Evolutionary conservation across 2,797 vertebrate species (phyloP).

Genomic region (Crypturellus tataupa): DNA sequence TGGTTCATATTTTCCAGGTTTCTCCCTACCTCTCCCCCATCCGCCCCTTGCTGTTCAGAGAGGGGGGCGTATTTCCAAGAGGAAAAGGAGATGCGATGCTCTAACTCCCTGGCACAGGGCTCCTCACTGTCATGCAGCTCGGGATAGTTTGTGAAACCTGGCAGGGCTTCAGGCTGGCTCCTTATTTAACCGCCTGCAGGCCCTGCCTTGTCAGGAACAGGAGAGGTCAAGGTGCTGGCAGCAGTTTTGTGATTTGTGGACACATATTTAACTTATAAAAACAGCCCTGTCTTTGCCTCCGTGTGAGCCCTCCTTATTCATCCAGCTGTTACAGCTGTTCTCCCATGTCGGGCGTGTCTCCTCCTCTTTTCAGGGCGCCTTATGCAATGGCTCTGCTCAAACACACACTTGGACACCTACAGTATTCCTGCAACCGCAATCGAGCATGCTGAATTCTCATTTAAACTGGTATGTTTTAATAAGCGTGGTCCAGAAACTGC

Average conservation of each 20-base stretch:
- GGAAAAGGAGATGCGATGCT: not conserved
- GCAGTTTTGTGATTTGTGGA: slow-evolving; percentile 39
- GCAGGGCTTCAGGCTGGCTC: slow-evolving; percentile 9
- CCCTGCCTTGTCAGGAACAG: slow-evolving; percentile 52
- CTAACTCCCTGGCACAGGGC: not conserved
- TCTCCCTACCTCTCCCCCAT: not conserved
- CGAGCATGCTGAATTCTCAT: not conserved
- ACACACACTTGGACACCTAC: rapidly evolving
- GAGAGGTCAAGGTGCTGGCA: slow-evolving; percentile 57
- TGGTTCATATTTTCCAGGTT: not conserved
- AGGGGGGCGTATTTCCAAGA: not conserved
- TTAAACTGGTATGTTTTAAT: not conserved
- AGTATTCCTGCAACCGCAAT: not conserved
- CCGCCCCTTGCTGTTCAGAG: not conserved
- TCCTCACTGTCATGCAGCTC: not conserved
- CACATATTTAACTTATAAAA: slow-evolving; percentile 16
- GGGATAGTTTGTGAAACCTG: not conserved
- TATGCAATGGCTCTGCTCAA: not conserved
- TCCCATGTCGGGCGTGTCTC: not conserved
- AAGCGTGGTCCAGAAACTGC: not conserved
- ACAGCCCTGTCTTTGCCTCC: slow-evolving; percentile 22
- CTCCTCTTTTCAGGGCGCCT: not conserved
- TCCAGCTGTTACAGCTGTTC: slow-evolving; percentile 47
- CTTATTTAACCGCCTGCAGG: slow-evolving; percentile 54
- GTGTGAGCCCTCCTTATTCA: not conserved